Evolutionary conservation across 2,797 vertebrate species (phyloP), one percentile per base, ranked within the genome.

Genomic region (Vultur gryphus): DNA sequence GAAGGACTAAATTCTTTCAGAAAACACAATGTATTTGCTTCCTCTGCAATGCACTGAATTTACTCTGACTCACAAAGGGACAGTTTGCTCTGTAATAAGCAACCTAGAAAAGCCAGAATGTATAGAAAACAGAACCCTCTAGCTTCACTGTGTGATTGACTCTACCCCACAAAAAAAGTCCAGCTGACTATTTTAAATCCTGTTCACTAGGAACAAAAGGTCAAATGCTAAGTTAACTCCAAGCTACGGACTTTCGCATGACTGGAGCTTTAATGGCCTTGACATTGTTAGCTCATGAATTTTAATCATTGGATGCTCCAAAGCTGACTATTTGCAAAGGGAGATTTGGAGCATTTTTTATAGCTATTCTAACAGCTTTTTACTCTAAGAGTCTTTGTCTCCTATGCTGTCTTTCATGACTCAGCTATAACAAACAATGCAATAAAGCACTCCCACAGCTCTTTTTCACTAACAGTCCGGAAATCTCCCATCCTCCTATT

Each of bases 1-100:
- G 94, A 97, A 95, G 35, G 84, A 87, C 15, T 35, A 89, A 92
- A 93, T 89, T 94, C 67, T 87, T 95, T 92, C 86, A 95, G 78
- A 75, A 79, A 97, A 90, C 57, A 93, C 78, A 95, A 92, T 87
- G 64, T 71, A 84, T 95, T 95, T 78, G 84, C 71, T 92, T 94
- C 75, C 80, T 75, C 59, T 88, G 46, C 33, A 81, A 67, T 28
- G 19, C 37, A 52, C 64, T 77, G 70, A 73, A 64, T 70, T 93
- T 80, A 80, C 41, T 81, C 41, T 71, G 80, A 91, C 69, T 64
- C 70, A 89, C 20, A 87, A 85, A 85, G 31, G 13, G 44, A 73
- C 66, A 61, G 37, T 59, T 90, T 54, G 52, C 25, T 54, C 52
- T 85, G 29, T 21, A 94, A 89, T 23, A 87, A 89, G 48, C 21